A percentile compares a stretch with the other conserved stretches of the same genome.
phyloP scores from a whole-genome alignment of 1,140 invertebrate genomes.

The Asobara japonica region DNA sequence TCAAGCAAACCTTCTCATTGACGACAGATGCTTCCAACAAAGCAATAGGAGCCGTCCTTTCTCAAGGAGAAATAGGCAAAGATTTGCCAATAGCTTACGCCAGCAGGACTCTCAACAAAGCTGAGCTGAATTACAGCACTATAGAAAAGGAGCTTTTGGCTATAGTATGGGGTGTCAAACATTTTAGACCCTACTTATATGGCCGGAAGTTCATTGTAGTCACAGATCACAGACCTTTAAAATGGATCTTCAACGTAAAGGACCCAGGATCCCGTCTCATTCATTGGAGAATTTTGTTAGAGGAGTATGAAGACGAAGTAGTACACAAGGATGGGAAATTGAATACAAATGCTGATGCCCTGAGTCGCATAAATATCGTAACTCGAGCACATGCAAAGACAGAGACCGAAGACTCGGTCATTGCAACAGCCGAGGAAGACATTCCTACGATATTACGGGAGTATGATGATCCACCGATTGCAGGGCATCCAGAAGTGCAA shows the following conservation, averaged over 20 bases:
- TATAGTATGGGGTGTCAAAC: no score
- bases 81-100: neutral
- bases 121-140: no score
- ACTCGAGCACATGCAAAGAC: neutral
- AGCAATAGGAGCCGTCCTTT: neutral
- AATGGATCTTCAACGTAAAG: neutral
- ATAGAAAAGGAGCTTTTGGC: no score
- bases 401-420: neutral
- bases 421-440: neutral
- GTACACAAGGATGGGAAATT: no score
- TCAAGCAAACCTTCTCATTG: neutral
- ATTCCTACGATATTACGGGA: neutral
- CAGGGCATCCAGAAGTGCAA: conserved; percentile 48
- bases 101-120: neutral
- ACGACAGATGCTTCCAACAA: neutral
- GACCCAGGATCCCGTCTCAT: neutral
- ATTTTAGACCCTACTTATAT: no score
- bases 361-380: neutral
- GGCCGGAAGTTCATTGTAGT: no score
- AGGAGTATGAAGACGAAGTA: no score
- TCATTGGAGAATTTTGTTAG: neutral
- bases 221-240: no score
- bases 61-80: neutral
- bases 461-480: conserved; percentile 22
- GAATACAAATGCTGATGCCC: no score